phyloP scores from a whole-genome alignment of 2,888 invertebrate species.

The Kryphioiulus occultus region DNA sequence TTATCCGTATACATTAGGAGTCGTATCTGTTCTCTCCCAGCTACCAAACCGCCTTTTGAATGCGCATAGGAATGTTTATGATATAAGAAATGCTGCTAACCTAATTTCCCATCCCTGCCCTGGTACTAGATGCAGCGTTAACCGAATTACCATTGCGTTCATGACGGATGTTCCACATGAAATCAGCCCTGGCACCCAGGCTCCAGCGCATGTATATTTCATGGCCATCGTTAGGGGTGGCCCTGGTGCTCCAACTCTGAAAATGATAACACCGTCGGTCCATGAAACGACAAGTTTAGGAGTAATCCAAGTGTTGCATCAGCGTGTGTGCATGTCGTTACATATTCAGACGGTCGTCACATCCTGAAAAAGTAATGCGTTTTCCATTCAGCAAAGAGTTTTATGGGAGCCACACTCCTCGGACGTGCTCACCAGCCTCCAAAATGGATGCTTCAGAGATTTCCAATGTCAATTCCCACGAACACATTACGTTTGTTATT shows the following conservation, averaged over 20 bases:
- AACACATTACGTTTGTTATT: conserved; percentile 33
- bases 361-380: conserved; percentile 28
- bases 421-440: not conserved
- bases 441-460: conserved; percentile 7
- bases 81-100: not conserved
- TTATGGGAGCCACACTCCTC: not conserved
- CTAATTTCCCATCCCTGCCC: not conserved
- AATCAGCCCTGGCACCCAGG: not conserved
- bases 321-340: not conserved
- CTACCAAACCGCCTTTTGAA: too few species aligned
- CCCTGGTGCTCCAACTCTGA: not conserved
- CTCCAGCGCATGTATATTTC: not conserved
- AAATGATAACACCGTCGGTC: not conserved
- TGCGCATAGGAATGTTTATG: not conserved
- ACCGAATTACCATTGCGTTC: conserved; percentile 1
- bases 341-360: conserved; percentile 35
- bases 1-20: too few species aligned
- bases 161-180: not conserved
- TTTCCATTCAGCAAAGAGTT: conserved; percentile 26
- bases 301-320: not conserved
- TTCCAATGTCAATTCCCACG: conserved; percentile 36
- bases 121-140: not conserved
- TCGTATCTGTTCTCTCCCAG: too few species aligned
- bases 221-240: not conserved
- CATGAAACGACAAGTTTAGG: not conserved